These are phyloP conservation scores for Virgularia gustaviana DNA, from an alignment of 92 coral and sea anemone species.

Conservation along the genomic window DNA sequence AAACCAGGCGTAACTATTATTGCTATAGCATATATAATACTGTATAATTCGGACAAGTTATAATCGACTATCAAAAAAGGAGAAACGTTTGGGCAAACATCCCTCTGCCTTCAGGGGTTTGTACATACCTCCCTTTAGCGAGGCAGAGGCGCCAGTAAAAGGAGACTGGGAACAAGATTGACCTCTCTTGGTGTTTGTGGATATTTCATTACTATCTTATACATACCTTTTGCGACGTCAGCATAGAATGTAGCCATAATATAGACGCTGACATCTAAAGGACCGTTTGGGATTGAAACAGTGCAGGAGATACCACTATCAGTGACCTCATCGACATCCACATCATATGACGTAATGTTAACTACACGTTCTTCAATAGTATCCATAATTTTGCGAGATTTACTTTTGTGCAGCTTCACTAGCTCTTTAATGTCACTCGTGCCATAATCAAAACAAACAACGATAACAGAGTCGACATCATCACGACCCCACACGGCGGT, in stretches of 20 bases:
- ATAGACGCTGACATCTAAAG: conserved; percentile 31
- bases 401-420: conserved; percentile 2
- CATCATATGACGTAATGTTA: conserved; percentile 16
- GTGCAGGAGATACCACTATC: conserved; percentile 39
- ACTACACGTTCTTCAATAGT: conserved; percentile 32
- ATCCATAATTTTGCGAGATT: conserved; percentile 31
- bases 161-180: no score
- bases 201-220: background rate
- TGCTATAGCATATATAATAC: no score
- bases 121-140: no score
- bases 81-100: no score
- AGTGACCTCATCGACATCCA: conserved; percentile 34
- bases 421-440: conserved; percentile 14
- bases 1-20: no score
- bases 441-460: conserved; percentile 34
- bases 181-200: background rate
- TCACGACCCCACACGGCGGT: conserved; percentile 29
- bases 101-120: no score
- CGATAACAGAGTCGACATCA: conserved; percentile 30
- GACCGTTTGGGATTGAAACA: conserved; percentile 28
- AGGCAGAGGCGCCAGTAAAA: no score
- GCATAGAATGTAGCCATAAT: conserved; percentile 33
- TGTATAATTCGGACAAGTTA: no score
- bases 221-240: conserved; percentile 23
- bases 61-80: no score